Evolutionary conservation across 2,797 vertebrate species (phyloP).

Genomic region (Rhinoraja longicauda): DNA sequence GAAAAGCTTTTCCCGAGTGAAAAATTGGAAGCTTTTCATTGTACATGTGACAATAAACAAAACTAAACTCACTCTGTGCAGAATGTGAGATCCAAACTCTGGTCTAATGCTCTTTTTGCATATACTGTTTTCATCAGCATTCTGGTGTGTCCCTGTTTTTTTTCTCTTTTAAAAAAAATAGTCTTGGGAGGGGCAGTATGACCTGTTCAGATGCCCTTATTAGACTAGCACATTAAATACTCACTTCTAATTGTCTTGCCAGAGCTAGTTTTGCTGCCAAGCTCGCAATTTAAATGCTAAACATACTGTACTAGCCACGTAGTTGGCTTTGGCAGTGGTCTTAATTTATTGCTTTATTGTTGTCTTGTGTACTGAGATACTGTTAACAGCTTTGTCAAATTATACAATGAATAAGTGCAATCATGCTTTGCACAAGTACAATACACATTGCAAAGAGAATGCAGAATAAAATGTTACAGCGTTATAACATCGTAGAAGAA

Average conservation of each 20-base stretch:
- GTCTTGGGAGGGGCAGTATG: not conserved
- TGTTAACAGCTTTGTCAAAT: too few relatives aligned
- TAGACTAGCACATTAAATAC: not conserved
- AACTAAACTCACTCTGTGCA: not conserved
- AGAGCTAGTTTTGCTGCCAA: not conserved
- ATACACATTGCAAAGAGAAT: too few relatives aligned
- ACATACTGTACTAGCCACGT: not conserved
- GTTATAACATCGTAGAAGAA: too few relatives aligned
- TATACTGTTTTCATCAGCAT: not conserved
- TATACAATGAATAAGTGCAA: too few relatives aligned
- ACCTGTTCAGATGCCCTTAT: not conserved
- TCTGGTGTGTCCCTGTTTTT: too few relatives aligned
- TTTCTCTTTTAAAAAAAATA: not conserved
- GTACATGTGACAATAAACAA: too few relatives aligned
- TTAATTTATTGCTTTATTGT: too few relatives aligned
- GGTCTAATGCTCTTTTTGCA: not conserved
- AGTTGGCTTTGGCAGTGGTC: not conserved
- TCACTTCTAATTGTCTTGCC: not conserved
- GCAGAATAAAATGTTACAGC: too few relatives aligned
- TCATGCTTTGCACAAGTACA: too few relatives aligned
- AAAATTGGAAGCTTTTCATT: not conserved
- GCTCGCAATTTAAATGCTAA: not conserved
- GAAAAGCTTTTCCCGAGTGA: not conserved
- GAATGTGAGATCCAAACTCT: not conserved
- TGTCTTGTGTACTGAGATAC: too few relatives aligned